Evolutionary conservation across 2,888 invertebrate genomes (phyloP).

Genomic region (Caenorhabditis sp.): DNA sequence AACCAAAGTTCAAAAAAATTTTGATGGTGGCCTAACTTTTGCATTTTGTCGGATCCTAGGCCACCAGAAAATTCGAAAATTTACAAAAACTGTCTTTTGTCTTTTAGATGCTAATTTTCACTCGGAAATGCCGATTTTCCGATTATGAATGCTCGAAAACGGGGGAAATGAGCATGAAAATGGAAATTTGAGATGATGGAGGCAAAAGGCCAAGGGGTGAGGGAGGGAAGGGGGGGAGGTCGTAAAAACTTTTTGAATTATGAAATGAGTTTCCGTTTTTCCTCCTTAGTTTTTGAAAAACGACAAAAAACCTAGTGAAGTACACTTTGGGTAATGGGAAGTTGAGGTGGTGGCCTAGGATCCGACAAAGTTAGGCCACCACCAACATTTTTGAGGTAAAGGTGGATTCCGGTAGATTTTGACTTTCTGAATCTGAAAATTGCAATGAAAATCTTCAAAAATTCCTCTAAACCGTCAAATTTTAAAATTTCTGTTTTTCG

Average conservation of each 20-base stretch:
- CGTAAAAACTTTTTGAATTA: constrained; percentile 3
- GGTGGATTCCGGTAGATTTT: too few relatives aligned
- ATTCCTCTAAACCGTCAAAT: too few relatives aligned
- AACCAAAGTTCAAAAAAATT: background rate
- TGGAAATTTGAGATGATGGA: constrained; percentile 7
- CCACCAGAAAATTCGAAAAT: background rate
- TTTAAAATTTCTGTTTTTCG: too few relatives aligned
- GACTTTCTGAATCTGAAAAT: too few relatives aligned
- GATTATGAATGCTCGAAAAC: background rate
- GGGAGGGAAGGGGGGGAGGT: background rate
- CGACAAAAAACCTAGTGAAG: too few relatives aligned
- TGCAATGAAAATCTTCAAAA: too few relatives aligned
- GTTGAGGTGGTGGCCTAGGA: background rate
- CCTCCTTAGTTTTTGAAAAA: too few relatives aligned
- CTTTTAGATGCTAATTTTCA: background rate
- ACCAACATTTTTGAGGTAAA: background rate
- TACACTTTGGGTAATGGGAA: too few relatives aligned
- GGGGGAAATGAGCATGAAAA: background rate
- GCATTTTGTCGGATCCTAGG: background rate
- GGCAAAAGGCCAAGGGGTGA: background rate
- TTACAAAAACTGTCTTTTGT: background rate
- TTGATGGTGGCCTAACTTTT: constrained; percentile 6
- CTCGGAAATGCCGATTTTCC: background rate
- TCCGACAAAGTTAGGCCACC: background rate
- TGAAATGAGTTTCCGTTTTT: constrained; percentile 8